Base-by-base conservation (phyloP, 2,113 vertebrate species). In the Ciconia maguari region DNA sequence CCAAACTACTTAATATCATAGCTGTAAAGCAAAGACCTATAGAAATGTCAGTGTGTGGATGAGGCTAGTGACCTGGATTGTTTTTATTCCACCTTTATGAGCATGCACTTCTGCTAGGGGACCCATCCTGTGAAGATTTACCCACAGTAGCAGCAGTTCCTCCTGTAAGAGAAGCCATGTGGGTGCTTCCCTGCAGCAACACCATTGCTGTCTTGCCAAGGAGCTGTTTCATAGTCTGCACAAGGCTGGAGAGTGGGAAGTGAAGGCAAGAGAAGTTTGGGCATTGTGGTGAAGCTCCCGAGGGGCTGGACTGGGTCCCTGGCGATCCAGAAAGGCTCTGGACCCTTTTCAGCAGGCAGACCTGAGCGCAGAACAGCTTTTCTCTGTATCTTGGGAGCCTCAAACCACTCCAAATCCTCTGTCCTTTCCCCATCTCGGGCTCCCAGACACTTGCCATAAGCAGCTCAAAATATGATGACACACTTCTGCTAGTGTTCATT, bases 1-100 rank as follows among this genome's bases (percentile, higher is more conserved):
- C 93, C 72, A 86, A 96, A 82, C 95, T 97, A 89, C 92, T 95
- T 94, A 93, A 92, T 95, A 93, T 92, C 80, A 49, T 49, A 90
- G 93, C 95, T 96, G 72, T 94, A 91, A 94, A 95, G 96, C 58
- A 58, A 74, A 87, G 89, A 57, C 94, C 76, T 93, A 96, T 79
- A 81, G 94, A 97, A 97, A 91, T 96, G 94, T 92, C 81, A 82
- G 88, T 51, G 79, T 17, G 26, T 71, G 89, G 82, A 93, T 32
- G 61, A 90, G 90, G 86, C 94, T 77, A 24, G 66, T 92, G 91
- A 79, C 78, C 34, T 76, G 79, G 13, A 38, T 32, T 57, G 90
- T 4, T 24, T 91, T 80, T 48, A 27, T 81, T 87, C 86, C 29
- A 57, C 80, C 51, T 27, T 27, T 77, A 41, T n/a, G 87, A 93